A percentile compares a stretch with the other conserved stretches of the same genome.
phyloP scores from a whole-genome alignment of 2,888 invertebrate species.

The Diarsia dahlii region DNA sequence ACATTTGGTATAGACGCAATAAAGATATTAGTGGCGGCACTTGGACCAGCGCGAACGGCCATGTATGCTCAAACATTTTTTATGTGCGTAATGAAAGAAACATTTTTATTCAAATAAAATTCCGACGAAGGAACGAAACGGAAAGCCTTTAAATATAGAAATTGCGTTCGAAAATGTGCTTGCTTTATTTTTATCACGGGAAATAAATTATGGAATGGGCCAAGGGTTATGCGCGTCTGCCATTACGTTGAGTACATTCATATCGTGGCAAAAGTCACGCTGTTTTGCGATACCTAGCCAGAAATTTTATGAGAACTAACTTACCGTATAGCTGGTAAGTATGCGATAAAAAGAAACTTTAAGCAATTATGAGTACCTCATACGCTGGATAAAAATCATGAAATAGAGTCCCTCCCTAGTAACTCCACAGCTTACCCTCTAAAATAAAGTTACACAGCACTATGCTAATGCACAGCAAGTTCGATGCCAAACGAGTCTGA shows the following conservation, averaged over 20 bases:
- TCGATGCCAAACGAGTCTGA: slow-evolving; percentile 68
- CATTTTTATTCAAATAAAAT: slow-evolving; percentile 72
- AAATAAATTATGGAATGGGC: slow-evolving; percentile 65
- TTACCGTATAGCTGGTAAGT: background rate
- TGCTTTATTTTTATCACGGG: slow-evolving; percentile 64
- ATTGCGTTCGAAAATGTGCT: slow-evolving; percentile 64
- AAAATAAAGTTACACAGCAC: slow-evolving; percentile 32
- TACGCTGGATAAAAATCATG: background rate
- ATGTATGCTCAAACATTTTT: slow-evolving; percentile 70
- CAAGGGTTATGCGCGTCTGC: slow-evolving; percentile 60
- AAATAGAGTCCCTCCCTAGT: background rate
- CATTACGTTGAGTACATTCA: slow-evolving; percentile 53
- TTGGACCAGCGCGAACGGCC: slow-evolving; percentile 67
- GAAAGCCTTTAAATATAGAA: slow-evolving; percentile 62
- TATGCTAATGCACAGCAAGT: slow-evolving; percentile 55
- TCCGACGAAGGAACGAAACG: slow-evolving; percentile 54
- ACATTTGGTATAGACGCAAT: slow-evolving; percentile 78
- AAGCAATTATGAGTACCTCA: background rate
- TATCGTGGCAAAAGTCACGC: slow-evolving; percentile 19
- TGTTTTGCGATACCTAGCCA: background rate
- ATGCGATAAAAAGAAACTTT: background rate
- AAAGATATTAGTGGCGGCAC: slow-evolving; percentile 80
- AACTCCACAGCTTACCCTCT: background rate
- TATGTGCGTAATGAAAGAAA: slow-evolving; percentile 70
- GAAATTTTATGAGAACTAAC: slow-evolving; percentile 1